These are phyloP conservation scores for Hippopotamus amphibius DNA, from an alignment of 2,113 vertebrate species.

Conservation along the genomic window DNA sequence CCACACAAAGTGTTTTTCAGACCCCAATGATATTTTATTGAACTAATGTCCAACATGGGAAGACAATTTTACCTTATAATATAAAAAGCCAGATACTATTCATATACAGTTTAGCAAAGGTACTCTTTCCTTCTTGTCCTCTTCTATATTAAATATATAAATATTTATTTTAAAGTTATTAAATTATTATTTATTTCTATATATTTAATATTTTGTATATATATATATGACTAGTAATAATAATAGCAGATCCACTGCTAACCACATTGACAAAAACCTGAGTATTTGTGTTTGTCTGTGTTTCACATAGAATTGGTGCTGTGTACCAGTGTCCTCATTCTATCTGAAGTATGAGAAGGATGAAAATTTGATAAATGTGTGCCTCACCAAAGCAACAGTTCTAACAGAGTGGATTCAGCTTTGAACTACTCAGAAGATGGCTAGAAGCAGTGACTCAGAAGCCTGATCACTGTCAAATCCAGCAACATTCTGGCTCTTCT, in stretches of 20 bases:
- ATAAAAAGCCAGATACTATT: not conserved
- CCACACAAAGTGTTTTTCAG: not conserved
- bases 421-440: not conserved
- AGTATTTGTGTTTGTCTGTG: not conserved
- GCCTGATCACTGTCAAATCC: not conserved
- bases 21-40: not conserved
- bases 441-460: not conserved
- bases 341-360: not conserved
- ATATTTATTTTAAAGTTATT: not conserved
- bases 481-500: not conserved
- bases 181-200: not conserved
- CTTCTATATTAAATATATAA: not conserved
- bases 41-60: not conserved
- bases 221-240: not conserved
- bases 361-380: not conserved
- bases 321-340: not conserved
- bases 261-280: not conserved
- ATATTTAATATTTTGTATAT: not conserved
- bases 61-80: not conserved
- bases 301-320: fast-evolving
- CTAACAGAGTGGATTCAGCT: not conserved
- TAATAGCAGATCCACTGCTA: not conserved
- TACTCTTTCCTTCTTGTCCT: not conserved
- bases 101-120: not conserved
- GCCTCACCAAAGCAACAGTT: not conserved